Conservation (phyloP, 2,113 vertebrate species). For the Pterocles gutturalis region DNA sequence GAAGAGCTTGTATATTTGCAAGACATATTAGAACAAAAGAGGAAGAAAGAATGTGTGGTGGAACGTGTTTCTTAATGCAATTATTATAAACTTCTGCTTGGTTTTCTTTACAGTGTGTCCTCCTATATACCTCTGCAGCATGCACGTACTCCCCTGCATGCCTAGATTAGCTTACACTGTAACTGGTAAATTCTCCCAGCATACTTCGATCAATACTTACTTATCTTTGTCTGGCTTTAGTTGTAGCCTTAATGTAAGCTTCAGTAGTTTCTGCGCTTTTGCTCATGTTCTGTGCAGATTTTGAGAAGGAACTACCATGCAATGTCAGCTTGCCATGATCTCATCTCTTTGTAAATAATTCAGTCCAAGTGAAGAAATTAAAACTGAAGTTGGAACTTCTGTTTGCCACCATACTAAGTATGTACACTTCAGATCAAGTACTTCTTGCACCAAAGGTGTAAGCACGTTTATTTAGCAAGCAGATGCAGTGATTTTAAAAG, state of each 20-base stretch:
- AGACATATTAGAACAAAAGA: not conserved
- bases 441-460: not conserved
- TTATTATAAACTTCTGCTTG: not conserved
- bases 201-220: not conserved
- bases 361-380: not conserved
- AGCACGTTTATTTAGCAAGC: not conserved
- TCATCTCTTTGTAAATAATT: not conserved
- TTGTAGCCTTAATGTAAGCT: not conserved
- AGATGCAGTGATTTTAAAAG: not conserved
- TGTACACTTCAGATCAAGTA: not conserved
- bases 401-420: not conserved
- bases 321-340: not conserved
- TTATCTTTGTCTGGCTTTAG: not conserved
- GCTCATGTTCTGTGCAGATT: not conserved
- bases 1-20: not conserved
- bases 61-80: not conserved
- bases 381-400: not conserved
- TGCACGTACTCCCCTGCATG: not conserved
- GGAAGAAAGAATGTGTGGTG: not conserved
- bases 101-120: not conserved
- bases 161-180: rapidly evolving
- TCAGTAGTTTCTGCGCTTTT: not conserved
- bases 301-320: not conserved
- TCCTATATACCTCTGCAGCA: not conserved
- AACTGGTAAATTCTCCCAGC: not conserved